Evolutionary conservation across 2,113 vertebrate species (phyloP).

Genomic region (Catharus fuscescens): DNA sequence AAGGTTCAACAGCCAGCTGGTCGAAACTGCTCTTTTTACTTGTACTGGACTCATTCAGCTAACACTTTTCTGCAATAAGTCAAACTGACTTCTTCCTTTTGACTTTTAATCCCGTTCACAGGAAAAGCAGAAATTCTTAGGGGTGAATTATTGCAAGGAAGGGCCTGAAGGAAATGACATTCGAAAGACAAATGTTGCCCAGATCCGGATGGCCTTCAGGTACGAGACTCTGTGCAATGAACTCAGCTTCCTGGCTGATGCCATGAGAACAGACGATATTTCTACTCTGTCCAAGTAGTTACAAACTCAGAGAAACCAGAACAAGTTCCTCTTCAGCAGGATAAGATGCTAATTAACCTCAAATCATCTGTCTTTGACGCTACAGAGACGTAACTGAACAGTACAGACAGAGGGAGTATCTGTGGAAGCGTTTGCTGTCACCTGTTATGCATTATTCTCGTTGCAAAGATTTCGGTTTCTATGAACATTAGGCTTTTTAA

Average conservation of each 20-base stretch:
- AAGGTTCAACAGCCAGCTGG: background rate
- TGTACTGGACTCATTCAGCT: background rate
- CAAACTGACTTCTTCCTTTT: conserved; percentile 19
- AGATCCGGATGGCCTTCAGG: conserved; percentile 95
- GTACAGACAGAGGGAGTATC: background rate
- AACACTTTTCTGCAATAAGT: background rate
- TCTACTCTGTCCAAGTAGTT: conserved; percentile 65
- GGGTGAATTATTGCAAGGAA: conserved; percentile 88
- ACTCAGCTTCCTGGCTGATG: conserved; percentile 93
- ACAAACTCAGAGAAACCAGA: conserved; percentile 16
- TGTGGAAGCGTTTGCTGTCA: background rate
- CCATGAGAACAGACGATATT: conserved; percentile 81
- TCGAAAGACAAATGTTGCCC: conserved; percentile 92
- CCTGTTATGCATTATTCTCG: background rate
- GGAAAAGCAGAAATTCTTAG: conserved; percentile 96
- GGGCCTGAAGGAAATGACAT: conserved; percentile 96
- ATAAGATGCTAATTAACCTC: background rate
- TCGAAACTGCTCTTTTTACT: background rate
- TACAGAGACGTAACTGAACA: background rate
- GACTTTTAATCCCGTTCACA: conserved; percentile 44
- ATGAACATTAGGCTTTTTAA: background rate
- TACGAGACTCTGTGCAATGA: conserved; percentile 93
- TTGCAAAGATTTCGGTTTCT: conserved; percentile 1
- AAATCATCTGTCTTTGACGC: background rate
- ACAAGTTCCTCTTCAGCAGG: background rate